Conservation (phyloP, 2,888 invertebrate genomes). For the Apodemia hepburni region DNA sequence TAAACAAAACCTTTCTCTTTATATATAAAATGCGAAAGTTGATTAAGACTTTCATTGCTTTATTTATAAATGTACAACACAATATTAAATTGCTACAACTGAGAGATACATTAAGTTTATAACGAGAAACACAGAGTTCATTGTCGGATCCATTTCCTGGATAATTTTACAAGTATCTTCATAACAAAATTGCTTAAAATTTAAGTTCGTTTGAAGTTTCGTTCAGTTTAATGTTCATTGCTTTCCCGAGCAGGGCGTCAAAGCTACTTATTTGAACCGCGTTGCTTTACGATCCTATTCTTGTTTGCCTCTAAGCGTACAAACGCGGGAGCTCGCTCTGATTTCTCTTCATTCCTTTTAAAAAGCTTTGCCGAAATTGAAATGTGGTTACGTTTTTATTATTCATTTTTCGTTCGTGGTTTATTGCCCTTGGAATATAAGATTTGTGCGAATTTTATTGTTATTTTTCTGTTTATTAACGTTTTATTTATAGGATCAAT, state of each 20-base stretch:
- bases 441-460: slow-evolving; percentile 14
- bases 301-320: slow-evolving; percentile 34
- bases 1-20: not conserved
- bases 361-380: slow-evolving; percentile 29
- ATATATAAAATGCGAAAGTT: not conserved
- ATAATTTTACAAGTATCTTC: slow-evolving; percentile 42
- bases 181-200: slow-evolving; percentile 37
- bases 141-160: slow-evolving; percentile 37
- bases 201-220: slow-evolving; percentile 35
- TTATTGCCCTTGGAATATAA: slow-evolving; percentile 14
- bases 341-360: slow-evolving; percentile 29
- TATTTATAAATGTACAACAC: slow-evolving; percentile 1
- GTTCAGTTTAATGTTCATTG: slow-evolving; percentile 36
- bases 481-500: not conserved
- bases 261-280: slow-evolving; percentile 38
- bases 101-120: slow-evolving; percentile 10
- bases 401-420: slow-evolving; percentile 15
- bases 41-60: not conserved
- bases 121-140: slow-evolving; percentile 21
- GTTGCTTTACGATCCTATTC: slow-evolving; percentile 40
- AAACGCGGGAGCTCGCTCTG: slow-evolving; percentile 29
- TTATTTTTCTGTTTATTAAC: slow-evolving; percentile 5
- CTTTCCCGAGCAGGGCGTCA: slow-evolving; percentile 33
- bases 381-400: slow-evolving; percentile 21
- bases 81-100: slow-evolving; percentile 12